Percentiles rank a stretch among this genome's conserved stretches.
phyloP scores from a whole-genome alignment of 2,888 invertebrate species.

The Stenurella melanura region DNA sequence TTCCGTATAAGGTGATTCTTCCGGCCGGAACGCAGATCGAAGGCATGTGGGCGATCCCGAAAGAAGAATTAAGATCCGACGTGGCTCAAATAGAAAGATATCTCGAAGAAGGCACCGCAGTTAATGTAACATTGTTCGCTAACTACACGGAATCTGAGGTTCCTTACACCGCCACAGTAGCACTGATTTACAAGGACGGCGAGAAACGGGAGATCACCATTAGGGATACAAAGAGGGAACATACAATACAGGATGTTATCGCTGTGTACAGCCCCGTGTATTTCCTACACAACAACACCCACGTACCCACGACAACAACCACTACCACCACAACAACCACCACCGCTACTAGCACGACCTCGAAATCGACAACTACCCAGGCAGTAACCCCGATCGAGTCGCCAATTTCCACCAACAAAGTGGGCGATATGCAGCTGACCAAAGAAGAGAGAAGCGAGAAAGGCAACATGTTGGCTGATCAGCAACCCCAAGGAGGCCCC shows the following conservation, averaged over 20 bases:
- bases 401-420: conserved; percentile 51
- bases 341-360: conserved; percentile 72
- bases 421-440: conserved; percentile 49
- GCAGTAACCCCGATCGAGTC: conserved; percentile 68
- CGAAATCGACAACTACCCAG: conserved; percentile 73
- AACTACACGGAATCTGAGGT: conserved; percentile 84
- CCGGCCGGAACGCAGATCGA: conserved; percentile 77
- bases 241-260: conserved; percentile 80
- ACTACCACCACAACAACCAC: conserved; percentile 76
- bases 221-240: conserved; percentile 80
- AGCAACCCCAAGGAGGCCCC: conserved; percentile 61
- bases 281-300: conserved; percentile 83
- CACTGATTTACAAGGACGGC: conserved; percentile 81
- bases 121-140: conserved; percentile 86
- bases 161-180: conserved; percentile 83
- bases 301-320: conserved; percentile 86
- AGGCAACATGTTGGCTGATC: conserved; percentile 67
- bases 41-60: conserved; percentile 81
- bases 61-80: conserved; percentile 76
- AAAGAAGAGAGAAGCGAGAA: conserved; percentile 67
- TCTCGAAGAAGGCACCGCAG: conserved; percentile 85
- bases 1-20: conserved; percentile 79
- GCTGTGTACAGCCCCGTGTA: conserved; percentile 86
- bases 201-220: conserved; percentile 77
- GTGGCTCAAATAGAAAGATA: conserved; percentile 76